Conservation (phyloP, 2,797 vertebrate species). For the Amphiprion clarkii region DNA sequence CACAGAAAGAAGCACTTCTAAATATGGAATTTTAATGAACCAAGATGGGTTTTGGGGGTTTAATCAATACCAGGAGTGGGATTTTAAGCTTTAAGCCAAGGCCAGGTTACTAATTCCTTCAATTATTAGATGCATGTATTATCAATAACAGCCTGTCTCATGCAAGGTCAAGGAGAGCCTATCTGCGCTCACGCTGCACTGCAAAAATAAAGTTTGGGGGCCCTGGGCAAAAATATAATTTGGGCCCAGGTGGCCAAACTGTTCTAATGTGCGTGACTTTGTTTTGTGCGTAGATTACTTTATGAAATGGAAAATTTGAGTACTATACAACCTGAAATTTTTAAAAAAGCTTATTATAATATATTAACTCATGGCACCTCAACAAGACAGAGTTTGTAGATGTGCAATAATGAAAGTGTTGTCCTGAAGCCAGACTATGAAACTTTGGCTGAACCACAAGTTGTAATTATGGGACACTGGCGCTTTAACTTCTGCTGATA, state of each 20-base stretch:
- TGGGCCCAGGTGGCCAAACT: neutral
- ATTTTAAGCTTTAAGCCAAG: neutral
- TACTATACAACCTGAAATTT: neutral
- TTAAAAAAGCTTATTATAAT: too few species aligned
- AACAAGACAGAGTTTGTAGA: too few species aligned
- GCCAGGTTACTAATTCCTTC: neutral
- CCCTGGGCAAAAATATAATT: neutral
- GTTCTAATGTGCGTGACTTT: neutral
- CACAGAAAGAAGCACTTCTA: too few species aligned
- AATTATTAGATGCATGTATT: neutral
- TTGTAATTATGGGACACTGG: neutral
- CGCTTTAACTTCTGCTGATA: neutral
- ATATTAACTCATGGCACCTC: too few species aligned
- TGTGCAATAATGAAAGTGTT: too few species aligned
- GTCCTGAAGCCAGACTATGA: neutral
- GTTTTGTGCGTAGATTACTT: neutral
- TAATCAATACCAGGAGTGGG: too few species aligned
- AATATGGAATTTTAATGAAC: too few species aligned
- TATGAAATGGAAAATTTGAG: neutral
- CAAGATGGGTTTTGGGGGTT: too few species aligned
- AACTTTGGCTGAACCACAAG: neutral
- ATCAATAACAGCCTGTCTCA: neutral
- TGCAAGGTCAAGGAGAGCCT: neutral
- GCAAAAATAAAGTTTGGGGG: neutral
- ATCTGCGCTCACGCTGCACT: neutral